Evolutionary conservation across 1,140 invertebrate species (phyloP).

Genomic region (Pinna nobilis): DNA sequence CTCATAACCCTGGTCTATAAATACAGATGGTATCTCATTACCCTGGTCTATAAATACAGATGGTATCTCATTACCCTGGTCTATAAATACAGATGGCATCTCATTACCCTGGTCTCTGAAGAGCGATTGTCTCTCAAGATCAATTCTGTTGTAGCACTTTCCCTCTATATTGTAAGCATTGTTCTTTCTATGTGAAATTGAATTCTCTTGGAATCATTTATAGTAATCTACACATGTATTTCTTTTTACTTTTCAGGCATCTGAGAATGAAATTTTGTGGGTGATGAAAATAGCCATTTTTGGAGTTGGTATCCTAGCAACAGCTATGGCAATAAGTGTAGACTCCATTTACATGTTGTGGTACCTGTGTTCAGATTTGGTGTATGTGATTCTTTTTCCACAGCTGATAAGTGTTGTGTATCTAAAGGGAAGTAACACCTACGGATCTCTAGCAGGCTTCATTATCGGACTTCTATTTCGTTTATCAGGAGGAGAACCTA

Average conservation of each 20-base stretch:
- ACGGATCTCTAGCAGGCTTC: slow-evolving; percentile 90
- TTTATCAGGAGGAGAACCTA: slow-evolving; percentile 89
- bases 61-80: too few species aligned
- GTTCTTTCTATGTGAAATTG: not conserved
- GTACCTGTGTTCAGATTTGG: slow-evolving; percentile 96
- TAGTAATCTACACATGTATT: too few species aligned
- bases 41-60: too few species aligned
- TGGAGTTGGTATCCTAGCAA: slow-evolving; percentile 93
- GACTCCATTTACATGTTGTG: slow-evolving; percentile 98
- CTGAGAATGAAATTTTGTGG: slow-evolving; percentile 92
- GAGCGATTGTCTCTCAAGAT: too few species aligned
- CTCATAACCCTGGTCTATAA: too few species aligned
- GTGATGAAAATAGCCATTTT: slow-evolving; percentile 96
- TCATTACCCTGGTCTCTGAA: too few species aligned
- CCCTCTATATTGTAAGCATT: not conserved
- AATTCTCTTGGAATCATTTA: too few species aligned
- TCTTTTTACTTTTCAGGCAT: slow-evolving; percentile 63
- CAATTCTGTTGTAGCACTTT: too few species aligned
- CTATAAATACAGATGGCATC: too few species aligned
- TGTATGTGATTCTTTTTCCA: slow-evolving; percentile 98
- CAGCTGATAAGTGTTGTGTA: slow-evolving; percentile 98
- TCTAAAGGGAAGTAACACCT: slow-evolving; percentile 84
- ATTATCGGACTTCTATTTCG: slow-evolving; percentile 91
- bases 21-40: too few species aligned
- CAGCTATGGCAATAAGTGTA: slow-evolving; percentile 96